Percentiles rank a stretch among this genome's conserved stretches.
These are phyloP conservation scores for Ditylenchus weischeri DNA, from an alignment of 2,888 invertebrate genomes.

Conservation along the genomic window DNA sequence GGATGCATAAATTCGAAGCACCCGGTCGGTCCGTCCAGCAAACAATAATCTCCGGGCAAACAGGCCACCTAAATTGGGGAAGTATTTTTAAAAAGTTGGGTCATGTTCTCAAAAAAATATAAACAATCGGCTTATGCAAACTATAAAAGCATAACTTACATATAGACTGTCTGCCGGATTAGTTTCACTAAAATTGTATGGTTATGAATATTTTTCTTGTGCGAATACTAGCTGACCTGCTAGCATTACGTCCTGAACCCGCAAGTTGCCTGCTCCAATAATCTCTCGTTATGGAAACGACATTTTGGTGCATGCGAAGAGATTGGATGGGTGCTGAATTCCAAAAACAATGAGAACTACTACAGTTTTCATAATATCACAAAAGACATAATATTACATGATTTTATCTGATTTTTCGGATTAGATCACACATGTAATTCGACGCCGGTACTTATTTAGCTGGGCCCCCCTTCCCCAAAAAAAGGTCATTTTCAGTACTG, in stretches of 20 bases:
- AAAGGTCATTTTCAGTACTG: too few species aligned
- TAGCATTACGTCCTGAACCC: constrained; percentile 5
- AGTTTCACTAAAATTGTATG: background rate
- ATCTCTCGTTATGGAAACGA: background rate
- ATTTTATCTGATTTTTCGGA: too few species aligned
- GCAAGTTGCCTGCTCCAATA: constrained; percentile 12
- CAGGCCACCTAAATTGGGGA: constrained; percentile 77
- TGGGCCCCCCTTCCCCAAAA: too few species aligned
- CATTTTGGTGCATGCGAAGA: constrained; percentile 64
- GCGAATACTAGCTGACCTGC: background rate
- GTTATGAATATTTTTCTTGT: constrained; percentile 1
- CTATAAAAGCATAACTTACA: background rate
- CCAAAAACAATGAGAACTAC: background rate
- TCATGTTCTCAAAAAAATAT: background rate
- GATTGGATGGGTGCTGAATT: constrained; percentile 79
- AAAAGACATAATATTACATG: too few species aligned
- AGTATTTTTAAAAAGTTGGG: background rate
- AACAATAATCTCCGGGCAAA: constrained; percentile 75
- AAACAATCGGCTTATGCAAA: background rate
- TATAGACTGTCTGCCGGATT: background rate
- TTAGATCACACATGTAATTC: too few species aligned
- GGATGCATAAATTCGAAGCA: constrained; percentile 89
- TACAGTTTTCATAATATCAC: too few species aligned
- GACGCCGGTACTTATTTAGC: too few species aligned
- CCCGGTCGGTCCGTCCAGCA: constrained; percentile 67